Evolutionary conservation across 2,888 invertebrate genomes (phyloP), one percentile per base, ranked within the genome.

Genomic region (Zaprionus lineosus): DNA sequence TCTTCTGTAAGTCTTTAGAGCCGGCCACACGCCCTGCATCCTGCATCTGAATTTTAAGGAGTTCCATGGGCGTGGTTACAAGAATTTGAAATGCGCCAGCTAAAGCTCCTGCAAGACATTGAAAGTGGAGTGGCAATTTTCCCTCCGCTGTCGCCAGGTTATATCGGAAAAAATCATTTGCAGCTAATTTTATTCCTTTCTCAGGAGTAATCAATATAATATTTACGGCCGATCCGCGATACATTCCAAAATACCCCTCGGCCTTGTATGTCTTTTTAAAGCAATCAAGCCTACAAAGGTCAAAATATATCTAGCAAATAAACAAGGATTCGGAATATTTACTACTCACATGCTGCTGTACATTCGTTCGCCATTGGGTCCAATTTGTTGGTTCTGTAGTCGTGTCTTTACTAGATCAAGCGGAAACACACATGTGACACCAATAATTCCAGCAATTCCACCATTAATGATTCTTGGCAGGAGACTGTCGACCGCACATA

Each of bases 61-160:
- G 92, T 89, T 99, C 98, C 99, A 99, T 99, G 2, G 99, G 99
- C 0, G 98, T 99, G 12, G 98, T 98, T 66, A 99, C 93, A 28
- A 98, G 91, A 74, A 98, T 97, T 91, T 99, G 99, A 88, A 97
- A 98, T 69, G 97, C 93, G 11, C 99, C 99, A 0, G 99, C 98
- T 74, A 94, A 89, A 2, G 96, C 98, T 40, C 98, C 99, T n/a
- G 98, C 97, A 24, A 94, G 60, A 94, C 97, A 96, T 91, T 98
- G 98, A 52, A 95, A 92, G 4, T 91, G 85, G 9, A 97, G 87
- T 0, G 97, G 93, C 74, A 98, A 90, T 28, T 90, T 72, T 11
- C 95, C 95, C 68, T 94, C 92, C 56, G 92, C 91, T 47, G 92
- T 91, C 73, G 93, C 93, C 72, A 98, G 92, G 86, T 95, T 91